Base-by-base conservation (phyloP, 2,888 invertebrate genomes). In the Kryphioiulus occultus region DNA sequence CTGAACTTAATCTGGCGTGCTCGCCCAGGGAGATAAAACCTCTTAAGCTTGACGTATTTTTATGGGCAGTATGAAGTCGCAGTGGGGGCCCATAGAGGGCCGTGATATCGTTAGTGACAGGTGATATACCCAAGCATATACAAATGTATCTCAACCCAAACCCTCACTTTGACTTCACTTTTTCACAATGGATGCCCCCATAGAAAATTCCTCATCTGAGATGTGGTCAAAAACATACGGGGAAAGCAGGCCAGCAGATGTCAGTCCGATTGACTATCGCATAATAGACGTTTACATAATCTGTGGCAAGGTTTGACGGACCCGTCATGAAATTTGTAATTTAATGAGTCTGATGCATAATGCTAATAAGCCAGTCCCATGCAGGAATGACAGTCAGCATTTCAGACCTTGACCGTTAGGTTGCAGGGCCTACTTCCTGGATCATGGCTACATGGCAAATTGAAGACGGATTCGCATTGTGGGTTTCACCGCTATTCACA, bases 361-460 rank as follows among this genome's bases (percentile, higher is more conserved):
- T 78, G 30, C 30, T 78, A 78, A 78, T 78, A 78, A 78, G 78
- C 78, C 30, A 30, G 78, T 26, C 15, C 78, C 78, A 35, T 35
- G 12, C 68, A 68, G 26, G 68, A 26, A 68, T 26, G 78, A 30
- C 78, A 30, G 78, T 78, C 30, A 68, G 59, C 78, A 78, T 26
- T 78, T 30, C 10, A 78, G 78, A 30, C 30, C 78, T 78, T 78
- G 78, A 78, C 78, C 30, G 59, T 22, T 68, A 22, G 59, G 78
- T 78, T 78, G 78, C 22, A n/a, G n/a, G n/a, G n/a, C n/a, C n/a
- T n/a, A 78, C 30, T 78, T 78, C 78, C 78, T 78, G 78, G 78
- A 78, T 78, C 78, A 78, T 78, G 78, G 78, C 53, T 53, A 1
- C 19, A 53, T 53, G n/a, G 53, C 53, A 53, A 53, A 53, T 53